These are phyloP conservation scores for Nephrotoma guestfalica DNA, from an alignment of 2,888 invertebrate genomes.

Conservation along the genomic window DNA sequence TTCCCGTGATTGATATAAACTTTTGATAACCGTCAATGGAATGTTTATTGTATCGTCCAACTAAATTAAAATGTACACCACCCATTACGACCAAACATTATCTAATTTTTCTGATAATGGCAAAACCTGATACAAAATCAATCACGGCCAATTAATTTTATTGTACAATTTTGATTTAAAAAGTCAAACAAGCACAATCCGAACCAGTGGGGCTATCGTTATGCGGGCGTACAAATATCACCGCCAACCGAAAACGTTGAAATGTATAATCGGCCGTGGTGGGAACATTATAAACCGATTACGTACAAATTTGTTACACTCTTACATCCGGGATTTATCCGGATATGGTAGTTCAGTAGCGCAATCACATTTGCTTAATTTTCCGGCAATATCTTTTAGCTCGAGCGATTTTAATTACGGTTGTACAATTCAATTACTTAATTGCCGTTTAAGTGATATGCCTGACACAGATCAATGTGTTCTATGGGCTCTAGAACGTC, in stretches of 20 bases:
- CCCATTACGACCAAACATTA: not conserved
- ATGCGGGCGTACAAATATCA: conserved; percentile 59
- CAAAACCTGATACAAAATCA: not conserved
- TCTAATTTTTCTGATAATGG: not conserved
- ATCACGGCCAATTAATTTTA: not conserved
- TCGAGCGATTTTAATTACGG: conserved; percentile 39
- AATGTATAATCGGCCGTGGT: conserved; percentile 54
- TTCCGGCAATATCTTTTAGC: conserved; percentile 41
- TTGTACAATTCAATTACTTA: conserved; percentile 34
- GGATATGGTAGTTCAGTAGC: conserved; percentile 41
- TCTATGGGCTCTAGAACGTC: conserved; percentile 33
- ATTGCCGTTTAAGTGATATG: conserved; percentile 27
- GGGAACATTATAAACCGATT: conserved; percentile 71
- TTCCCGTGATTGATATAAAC: too few relatives aligned
- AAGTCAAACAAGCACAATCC: conserved; percentile 33
- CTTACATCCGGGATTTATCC: conserved; percentile 72
- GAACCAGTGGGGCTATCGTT: conserved; percentile 42
- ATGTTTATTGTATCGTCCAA: not conserved
- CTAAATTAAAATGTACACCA: not conserved
- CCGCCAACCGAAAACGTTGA: conserved; percentile 56
- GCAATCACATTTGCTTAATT: conserved; percentile 32
- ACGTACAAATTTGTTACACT: conserved; percentile 57
- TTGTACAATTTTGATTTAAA: not conserved
- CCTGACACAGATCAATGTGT: conserved; percentile 36
- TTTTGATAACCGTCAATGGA: too few relatives aligned